phyloP scores from a whole-genome alignment of 1,140 invertebrate species.

The Heliconius nattereri region DNA sequence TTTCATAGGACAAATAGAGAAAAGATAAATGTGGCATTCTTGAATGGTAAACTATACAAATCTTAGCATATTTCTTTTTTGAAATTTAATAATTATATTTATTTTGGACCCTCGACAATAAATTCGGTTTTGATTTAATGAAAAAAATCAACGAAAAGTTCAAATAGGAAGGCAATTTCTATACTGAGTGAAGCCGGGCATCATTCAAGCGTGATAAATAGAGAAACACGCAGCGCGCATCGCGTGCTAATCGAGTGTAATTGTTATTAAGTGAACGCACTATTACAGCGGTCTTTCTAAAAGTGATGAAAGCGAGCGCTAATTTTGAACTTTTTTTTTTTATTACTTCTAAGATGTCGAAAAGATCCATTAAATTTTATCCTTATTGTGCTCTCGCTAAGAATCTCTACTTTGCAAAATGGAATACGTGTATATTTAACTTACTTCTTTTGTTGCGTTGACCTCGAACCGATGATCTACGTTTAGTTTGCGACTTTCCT shows the following conservation, averaged over 20 bases:
- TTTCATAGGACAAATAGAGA: no score
- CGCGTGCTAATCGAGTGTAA: conserved; percentile 26
- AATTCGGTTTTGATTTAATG: not conserved
- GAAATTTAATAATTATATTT: not conserved
- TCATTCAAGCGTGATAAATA: conserved; percentile 23
- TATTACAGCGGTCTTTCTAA: conserved; percentile 15
- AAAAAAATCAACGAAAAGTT: not conserved
- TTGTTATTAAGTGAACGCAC: conserved; percentile 18
- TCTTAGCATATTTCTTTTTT: not conserved
- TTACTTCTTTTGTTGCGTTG: conserved; percentile 77
- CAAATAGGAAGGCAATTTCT: not conserved
- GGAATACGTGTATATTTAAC: conserved; percentile 31
- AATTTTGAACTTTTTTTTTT: not conserved
- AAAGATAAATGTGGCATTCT: no score
- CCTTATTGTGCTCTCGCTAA: no score
- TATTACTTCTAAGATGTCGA: not conserved
- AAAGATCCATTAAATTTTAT: not conserved
- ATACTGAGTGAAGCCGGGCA: not conserved
- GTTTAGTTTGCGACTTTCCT: conserved; percentile 76
- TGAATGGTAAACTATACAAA: not conserved
- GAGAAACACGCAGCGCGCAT: conserved; percentile 27
- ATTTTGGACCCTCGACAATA: not conserved
- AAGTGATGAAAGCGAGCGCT: conserved; percentile 22
- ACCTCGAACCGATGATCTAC: conserved; percentile 70
- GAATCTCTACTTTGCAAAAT: not conserved